A percentile compares a stretch with the other conserved stretches of the same genome.
These are phyloP conservation scores for Marasmarcha lunaedactyla DNA, from an alignment of 2,888 invertebrate genomes.

Conservation along the genomic window DNA sequence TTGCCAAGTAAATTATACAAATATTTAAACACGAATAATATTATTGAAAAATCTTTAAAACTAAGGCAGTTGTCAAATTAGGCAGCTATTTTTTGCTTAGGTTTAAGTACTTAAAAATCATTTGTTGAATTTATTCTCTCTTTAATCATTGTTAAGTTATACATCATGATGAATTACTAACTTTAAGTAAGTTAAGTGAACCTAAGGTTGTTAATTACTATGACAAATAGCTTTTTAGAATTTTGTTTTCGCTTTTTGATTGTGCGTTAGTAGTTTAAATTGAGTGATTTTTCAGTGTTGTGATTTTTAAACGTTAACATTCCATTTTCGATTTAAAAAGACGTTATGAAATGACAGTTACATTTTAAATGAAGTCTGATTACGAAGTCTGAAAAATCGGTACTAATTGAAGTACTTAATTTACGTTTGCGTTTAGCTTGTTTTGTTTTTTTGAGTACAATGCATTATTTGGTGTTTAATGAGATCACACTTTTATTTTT, in stretches of 20 bases:
- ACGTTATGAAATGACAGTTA: conserved; percentile 35
- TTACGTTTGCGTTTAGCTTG: conserved; percentile 18
- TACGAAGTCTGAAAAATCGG: conserved; percentile 37
- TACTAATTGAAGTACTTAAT: conserved; percentile 31
- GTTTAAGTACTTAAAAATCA: conserved; percentile 18
- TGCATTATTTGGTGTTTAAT: conserved; percentile 41
- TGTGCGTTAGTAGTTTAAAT: conserved; percentile 11
- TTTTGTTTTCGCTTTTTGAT: conserved; percentile 12
- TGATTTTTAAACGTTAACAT: conserved; percentile 54
- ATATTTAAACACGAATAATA: too few relatives aligned
- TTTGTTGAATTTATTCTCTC: conserved; percentile 40
- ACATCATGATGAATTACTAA: conserved; percentile 18
- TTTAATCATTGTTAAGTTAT: conserved; percentile 49
- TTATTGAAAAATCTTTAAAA: background rate
- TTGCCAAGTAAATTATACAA: too few relatives aligned
- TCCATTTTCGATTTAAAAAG: conserved; percentile 42
- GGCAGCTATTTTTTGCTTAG: background rate
- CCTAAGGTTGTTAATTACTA: conserved; percentile 24
- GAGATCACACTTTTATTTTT: conserved; percentile 28
- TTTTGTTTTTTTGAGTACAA: conserved; percentile 41
- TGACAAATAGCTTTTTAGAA: conserved; percentile 25
- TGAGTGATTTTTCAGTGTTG: conserved; percentile 35
- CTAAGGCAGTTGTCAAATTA: background rate
- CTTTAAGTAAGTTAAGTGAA: conserved; percentile 27
- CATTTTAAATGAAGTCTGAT: conserved; percentile 35